Conservation (phyloP, 2,797 vertebrate species). For the Anolis apletophallus region DNA sequence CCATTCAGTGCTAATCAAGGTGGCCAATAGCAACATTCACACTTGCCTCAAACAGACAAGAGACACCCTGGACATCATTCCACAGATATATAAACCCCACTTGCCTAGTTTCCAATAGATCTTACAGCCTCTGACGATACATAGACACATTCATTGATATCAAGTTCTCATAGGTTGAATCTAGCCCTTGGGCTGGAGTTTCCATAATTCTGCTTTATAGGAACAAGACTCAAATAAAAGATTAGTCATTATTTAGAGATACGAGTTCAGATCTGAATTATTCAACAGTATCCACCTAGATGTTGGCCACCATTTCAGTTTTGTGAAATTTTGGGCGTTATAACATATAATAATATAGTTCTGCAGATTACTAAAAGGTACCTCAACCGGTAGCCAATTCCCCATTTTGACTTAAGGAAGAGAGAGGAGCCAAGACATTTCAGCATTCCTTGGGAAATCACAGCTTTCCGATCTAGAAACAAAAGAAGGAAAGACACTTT, state of each 20-base stretch:
- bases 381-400: slow-evolving; percentile 96
- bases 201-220: background rate
- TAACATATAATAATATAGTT: fast-evolving
- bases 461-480: slow-evolving; percentile 90
- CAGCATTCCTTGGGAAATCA: slow-evolving; percentile 94
- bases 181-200: no score
- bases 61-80: no score
- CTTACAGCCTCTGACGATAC: no score
- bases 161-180: no score
- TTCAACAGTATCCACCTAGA: fast-evolving
- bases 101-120: no score
- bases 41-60: no score
- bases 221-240: background rate
- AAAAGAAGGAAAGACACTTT: slow-evolving; percentile 10
- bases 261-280: fast-evolving
- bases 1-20: no score
- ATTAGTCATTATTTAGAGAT: background rate
- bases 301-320: fast-evolving
- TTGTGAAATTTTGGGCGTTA: background rate
- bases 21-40: no score
- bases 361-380: slow-evolving; percentile 42
- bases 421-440: slow-evolving; percentile 95
- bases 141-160: background rate
- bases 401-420: slow-evolving; percentile 96
- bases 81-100: no score